phyloP scores from a whole-genome alignment of 2,113 vertebrate species.

The Pangasianodon hypophthalmus region DNA sequence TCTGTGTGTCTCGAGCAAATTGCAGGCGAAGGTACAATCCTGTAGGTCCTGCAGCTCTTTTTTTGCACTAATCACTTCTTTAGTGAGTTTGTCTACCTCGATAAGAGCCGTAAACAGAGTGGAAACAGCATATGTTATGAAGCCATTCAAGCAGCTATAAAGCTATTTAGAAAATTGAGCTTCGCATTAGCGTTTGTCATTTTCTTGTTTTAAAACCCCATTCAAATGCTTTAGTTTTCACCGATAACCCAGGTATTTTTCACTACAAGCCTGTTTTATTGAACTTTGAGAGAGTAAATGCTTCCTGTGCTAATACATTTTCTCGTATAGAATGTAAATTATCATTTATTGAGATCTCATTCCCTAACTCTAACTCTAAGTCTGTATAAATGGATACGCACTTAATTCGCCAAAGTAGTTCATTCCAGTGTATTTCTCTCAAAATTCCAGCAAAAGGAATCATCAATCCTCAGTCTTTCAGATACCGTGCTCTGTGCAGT shows the following conservation, averaged over 20 bases:
- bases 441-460: slow-evolving; percentile 66
- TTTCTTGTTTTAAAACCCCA: slow-evolving; percentile 54
- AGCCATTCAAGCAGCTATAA: slow-evolving; percentile 69
- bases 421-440: slow-evolving; percentile 35
- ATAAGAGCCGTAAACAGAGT: slow-evolving; percentile 69
- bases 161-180: slow-evolving; percentile 67
- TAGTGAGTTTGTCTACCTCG: slow-evolving; percentile 70
- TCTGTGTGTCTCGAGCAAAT: slow-evolving; percentile 70
- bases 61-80: slow-evolving; percentile 70
- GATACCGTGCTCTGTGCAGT: slow-evolving; percentile 61
- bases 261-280: slow-evolving; percentile 46
- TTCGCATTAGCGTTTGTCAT: slow-evolving; percentile 59
- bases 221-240: slow-evolving; percentile 40
- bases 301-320: background rate
- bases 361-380: too few relatives aligned
- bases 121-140: slow-evolving; percentile 69
- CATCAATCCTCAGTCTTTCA: slow-evolving; percentile 64
- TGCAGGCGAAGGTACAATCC: slow-evolving; percentile 67
- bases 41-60: slow-evolving; percentile 71
- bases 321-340: background rate
- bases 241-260: slow-evolving; percentile 13
- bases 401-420: background rate
- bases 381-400: background rate
- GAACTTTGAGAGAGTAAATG: slow-evolving; percentile 47
- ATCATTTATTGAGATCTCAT: background rate